Evolutionary conservation across 2,797 vertebrate genomes (phyloP).

Genomic region (Aplochiton taeniatus): DNA sequence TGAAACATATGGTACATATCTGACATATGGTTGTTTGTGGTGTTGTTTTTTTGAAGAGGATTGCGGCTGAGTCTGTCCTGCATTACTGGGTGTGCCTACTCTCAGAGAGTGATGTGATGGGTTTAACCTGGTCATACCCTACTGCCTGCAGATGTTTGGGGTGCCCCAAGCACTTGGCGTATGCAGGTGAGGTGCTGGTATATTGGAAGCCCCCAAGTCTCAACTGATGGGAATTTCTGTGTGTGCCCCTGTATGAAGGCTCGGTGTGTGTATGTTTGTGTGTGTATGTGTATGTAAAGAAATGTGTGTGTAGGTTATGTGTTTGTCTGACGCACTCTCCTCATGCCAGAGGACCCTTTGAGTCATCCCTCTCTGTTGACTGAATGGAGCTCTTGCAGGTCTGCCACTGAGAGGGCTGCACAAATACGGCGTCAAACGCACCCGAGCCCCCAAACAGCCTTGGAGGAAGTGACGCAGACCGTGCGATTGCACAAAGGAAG

Average conservation of each 20-base stretch:
- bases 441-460: neutral
- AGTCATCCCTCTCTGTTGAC: slow-evolving; percentile 68
- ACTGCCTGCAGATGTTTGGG: slow-evolving; percentile 41
- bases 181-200: neutral
- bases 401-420: slow-evolving; percentile 55
- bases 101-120: slow-evolving; percentile 39
- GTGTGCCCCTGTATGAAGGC: neutral
- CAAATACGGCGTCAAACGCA: slow-evolving; percentile 19
- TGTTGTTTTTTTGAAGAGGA: slow-evolving; percentile 22
- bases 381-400: slow-evolving; percentile 66
- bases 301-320: slow-evolving; percentile 16
- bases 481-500: neutral
- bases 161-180: neutral
- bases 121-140: slow-evolving; percentile 34
- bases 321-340: slow-evolving; percentile 56
- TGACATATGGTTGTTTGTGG: slow-evolving; percentile 60
- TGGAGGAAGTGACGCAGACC: slow-evolving; percentile 4
- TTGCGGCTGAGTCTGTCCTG: slow-evolving; percentile 22
- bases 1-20: slow-evolving; percentile 48
- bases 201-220: neutral
- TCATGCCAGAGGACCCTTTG: slow-evolving; percentile 66
- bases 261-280: slow-evolving; percentile 6
- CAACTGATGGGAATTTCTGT: neutral
- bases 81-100: neutral
- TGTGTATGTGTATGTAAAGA: slow-evolving; percentile 3